phyloP scores from a whole-genome alignment of 1,140 invertebrate species.

The Armadillidium nasatum region DNA sequence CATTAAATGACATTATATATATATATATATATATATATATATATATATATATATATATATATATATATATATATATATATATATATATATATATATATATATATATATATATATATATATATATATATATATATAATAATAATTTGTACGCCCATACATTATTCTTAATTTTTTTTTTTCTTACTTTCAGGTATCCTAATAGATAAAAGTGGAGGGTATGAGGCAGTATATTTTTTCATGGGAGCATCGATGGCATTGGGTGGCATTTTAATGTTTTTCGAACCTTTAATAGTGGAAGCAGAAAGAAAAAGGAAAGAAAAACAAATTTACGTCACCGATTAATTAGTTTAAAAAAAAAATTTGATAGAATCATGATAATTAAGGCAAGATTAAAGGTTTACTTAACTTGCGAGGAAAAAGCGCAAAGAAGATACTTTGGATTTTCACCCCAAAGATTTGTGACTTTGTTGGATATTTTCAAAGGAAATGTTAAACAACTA shows the following conservation, averaged over 20 bases:
- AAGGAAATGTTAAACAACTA: too few relatives aligned
- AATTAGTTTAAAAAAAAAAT: too few relatives aligned
- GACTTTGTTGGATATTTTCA: too few relatives aligned
- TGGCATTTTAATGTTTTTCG: background rate
- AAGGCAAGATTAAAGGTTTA: too few relatives aligned
- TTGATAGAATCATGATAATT: too few relatives aligned
- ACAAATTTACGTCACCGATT: too few relatives aligned
- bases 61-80: constrained; percentile 8
- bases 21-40: constrained; percentile 18
- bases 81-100: background rate
- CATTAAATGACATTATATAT: too few relatives aligned
- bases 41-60: constrained; percentile 7
- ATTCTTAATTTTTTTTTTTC: constrained; percentile 22
- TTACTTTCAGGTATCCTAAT: constrained; percentile 57
- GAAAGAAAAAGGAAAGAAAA: background rate
- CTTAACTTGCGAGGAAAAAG: too few relatives aligned
- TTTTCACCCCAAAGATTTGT: too few relatives aligned
- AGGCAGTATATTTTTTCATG: constrained; percentile 67
- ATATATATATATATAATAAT: background rate
- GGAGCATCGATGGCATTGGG: constrained; percentile 51
- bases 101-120: background rate
- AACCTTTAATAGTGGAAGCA: background rate
- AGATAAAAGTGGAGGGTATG: constrained; percentile 65
- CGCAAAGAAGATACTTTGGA: too few relatives aligned
- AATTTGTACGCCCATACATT: background rate